Evolutionary conservation across 2,888 invertebrate species (phyloP).

Genomic region (Oscheius sp.): DNA sequence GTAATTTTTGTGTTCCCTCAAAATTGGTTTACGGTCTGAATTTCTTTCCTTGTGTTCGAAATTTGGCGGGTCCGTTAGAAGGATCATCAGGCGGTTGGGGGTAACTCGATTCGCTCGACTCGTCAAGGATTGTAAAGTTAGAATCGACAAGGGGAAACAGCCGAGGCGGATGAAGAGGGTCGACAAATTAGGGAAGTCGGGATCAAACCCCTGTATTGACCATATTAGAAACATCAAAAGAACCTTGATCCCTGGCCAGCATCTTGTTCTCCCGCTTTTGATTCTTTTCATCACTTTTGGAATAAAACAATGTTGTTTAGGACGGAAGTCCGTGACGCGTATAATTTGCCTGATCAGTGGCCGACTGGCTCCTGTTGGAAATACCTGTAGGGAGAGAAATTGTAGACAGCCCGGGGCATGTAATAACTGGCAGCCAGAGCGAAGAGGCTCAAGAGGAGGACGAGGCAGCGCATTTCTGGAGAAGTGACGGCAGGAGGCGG

Average conservation of each 20-base stretch:
- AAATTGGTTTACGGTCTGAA: too few species aligned
- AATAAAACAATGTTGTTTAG: too few species aligned
- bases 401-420: slow-evolving; percentile 26
- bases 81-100: slow-evolving; percentile 30
- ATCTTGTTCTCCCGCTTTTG: too few species aligned
- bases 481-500: slow-evolving; percentile 10
- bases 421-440: slow-evolving; percentile 21
- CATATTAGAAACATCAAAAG: too few species aligned
- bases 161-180: neutral
- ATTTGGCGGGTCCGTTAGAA: neutral
- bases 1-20: too few species aligned
- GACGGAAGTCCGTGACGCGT: too few species aligned
- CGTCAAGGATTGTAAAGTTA: slow-evolving; percentile 12
- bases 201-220: too few species aligned
- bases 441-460: slow-evolving; percentile 22
- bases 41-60: neutral
- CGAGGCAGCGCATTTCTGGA: slow-evolving; percentile 33
- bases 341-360: too few species aligned
- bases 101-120: slow-evolving; percentile 35
- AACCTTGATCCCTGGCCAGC: too few species aligned
- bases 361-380: too few species aligned
- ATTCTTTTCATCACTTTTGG: too few species aligned
- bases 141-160: slow-evolving; percentile 5
- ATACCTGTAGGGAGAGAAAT: slow-evolving; percentile 28
- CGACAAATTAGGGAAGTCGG: neutral